Base-by-base conservation (phyloP, 2,888 invertebrate genomes). In the Salpingus planirostris region DNA sequence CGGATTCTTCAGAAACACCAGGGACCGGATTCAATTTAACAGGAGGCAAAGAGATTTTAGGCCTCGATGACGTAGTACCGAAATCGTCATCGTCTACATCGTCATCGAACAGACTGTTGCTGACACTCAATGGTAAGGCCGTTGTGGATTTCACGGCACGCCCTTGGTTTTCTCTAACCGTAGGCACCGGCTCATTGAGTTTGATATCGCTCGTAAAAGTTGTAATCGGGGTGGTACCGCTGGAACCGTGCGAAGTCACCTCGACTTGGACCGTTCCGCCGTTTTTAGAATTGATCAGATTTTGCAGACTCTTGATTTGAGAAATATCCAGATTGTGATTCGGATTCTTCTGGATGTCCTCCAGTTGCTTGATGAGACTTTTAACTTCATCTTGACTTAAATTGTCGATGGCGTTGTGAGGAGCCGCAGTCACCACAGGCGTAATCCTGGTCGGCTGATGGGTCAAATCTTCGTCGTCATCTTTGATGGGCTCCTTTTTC, bases 21-120 rank as follows among this genome's bases (percentile, higher is more conserved):
- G 55, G 59, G 15, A 65, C 58, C 10, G 63, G 61, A 36, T 56
- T 52, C 29, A 65, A 43, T 31, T 54, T 54, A 2, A 65, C 57
- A 3, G 65, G 64, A 7, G 64, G 60, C 31, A 64, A 32, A 1
- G 50, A 41, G 1, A 46, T 34, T 32, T 39, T 40, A 5, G 54
- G 38, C 31, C 36, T 49, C 2, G 33, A 22, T 3, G 46, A 41
- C 2, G 44, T 38, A 22, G 35, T 37, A 5, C 32, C 34, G 11
- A 4, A 33, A 35, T 44, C 43, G 10, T 43, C 40, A 13, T 46
- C 47, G 4, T 38, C 38, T n/a, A 49, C 4, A 24, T 38, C 31
- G 7, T 25, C 37, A 15, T 32, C 32, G n/a, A 15, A 11, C n/a
- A 38, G 31, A 11, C 42, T 29, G 34, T 46, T 50, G 13, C 43